Evolutionary conservation across 2,888 invertebrate genomes (phyloP).

Genomic region (Aethes cnicana): DNA sequence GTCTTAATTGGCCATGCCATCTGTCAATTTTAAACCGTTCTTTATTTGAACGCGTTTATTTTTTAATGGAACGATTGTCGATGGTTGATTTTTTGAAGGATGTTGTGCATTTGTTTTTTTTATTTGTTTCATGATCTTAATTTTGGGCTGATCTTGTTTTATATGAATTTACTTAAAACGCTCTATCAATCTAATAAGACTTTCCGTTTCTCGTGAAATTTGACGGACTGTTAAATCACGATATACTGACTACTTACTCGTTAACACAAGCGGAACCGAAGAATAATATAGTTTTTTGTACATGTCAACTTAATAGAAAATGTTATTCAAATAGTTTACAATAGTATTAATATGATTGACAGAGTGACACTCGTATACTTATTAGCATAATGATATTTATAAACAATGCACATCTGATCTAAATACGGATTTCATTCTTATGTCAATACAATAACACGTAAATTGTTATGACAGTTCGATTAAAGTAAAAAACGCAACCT

Average conservation of each 20-base stretch:
- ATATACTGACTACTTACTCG: too few relatives aligned
- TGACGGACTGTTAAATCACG: too few relatives aligned
- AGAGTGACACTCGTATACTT: constrained; percentile 12
- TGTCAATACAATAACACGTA: constrained; percentile 7
- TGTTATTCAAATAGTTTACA: too few relatives aligned
- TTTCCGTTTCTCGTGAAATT: too few relatives aligned
- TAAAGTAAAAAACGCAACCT: constrained; percentile 23
- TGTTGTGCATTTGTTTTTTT: neutral
- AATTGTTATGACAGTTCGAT: neutral
- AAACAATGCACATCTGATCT: neutral
- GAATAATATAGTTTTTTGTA: too few relatives aligned
- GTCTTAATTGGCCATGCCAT: constrained; percentile 7
- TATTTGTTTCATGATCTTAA: neutral
- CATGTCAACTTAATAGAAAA: too few relatives aligned
- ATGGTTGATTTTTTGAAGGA: constrained; percentile 3
- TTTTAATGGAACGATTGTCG: constrained; percentile 9
- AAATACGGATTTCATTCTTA: neutral
- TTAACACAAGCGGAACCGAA: too few relatives aligned
- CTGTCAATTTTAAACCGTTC: constrained; percentile 18
- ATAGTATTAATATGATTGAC: constrained; percentile 3
- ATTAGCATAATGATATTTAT: constrained; percentile 9
- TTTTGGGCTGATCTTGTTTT: too few relatives aligned
- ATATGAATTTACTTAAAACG: too few relatives aligned
- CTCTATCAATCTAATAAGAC: too few relatives aligned
- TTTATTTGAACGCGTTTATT: constrained; percentile 21